These are phyloP conservation scores for Falco naumanni DNA, from an alignment of 2,797 vertebrate genomes.

Conservation along the genomic window DNA sequence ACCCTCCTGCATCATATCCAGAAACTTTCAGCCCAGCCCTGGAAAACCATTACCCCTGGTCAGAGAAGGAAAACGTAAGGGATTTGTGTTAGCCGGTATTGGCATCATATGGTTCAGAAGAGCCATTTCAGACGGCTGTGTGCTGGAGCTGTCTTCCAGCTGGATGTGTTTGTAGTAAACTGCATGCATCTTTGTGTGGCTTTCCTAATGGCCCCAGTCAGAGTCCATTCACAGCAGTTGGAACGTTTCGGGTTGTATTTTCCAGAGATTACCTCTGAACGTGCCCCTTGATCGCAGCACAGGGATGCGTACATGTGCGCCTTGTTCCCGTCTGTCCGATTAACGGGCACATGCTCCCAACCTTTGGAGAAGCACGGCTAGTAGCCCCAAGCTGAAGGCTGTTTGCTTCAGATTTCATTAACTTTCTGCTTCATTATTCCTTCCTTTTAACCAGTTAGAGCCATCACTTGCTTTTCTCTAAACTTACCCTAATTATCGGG, in stretches of 20 bases:
- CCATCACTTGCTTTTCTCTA: slow-evolving; percentile 60
- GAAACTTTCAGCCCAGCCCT: not conserved
- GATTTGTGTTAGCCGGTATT: not conserved
- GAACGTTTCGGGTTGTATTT: not conserved
- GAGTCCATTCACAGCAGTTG: not conserved
- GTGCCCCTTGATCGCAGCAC: not conserved
- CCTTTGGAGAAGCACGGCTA: not conserved
- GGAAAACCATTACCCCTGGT: not conserved
- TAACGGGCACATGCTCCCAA: not conserved
- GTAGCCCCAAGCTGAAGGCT: slow-evolving; percentile 53
- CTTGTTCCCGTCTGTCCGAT: not conserved
- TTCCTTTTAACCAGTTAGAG: slow-evolving; percentile 39
- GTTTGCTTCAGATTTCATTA: slow-evolving; percentile 75
- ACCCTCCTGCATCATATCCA: slow-evolving; percentile 16
- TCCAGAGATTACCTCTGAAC: slow-evolving; percentile 6
- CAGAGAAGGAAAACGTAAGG: not conserved
- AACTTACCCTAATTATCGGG: slow-evolving; percentile 73
- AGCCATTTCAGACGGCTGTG: not conserved
- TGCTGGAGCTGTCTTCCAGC: not conserved
- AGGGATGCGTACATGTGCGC: not conserved
- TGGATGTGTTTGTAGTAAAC: not conserved
- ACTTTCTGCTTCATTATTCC: slow-evolving; percentile 57
- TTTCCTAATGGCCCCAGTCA: slow-evolving; percentile 27
- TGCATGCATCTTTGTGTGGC: not conserved
- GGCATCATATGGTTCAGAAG: not conserved